Base-by-base conservation (phyloP, 1,140 invertebrate genomes). In the Maniola jurtina region DNA sequence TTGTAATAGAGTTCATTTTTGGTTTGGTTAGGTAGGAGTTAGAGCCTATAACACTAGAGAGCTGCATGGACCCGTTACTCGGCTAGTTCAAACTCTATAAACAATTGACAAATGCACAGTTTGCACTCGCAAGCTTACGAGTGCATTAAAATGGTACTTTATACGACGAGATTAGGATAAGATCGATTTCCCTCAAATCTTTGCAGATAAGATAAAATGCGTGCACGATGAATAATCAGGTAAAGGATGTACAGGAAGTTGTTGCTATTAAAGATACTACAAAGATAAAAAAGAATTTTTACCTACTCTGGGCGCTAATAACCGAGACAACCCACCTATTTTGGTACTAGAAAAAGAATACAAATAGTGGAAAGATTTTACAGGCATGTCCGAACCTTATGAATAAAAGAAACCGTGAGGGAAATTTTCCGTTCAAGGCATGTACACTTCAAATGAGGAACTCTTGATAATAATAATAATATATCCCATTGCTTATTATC, bases 31-130 rank as follows among this genome's bases (percentile, higher is more conserved):
- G n/a, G n/a, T n/a, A n/a, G n/a, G 10, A 45, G 9, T 0, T 45
- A 45, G 13, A 45, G 10, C 42, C n/a, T 54, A 55, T 56, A 16
- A 14, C 57, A 11, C 36, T 50, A 52, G 34, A 9, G 52, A 61
- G 42, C 7, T 52, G 54, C 13, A 33, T 50, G 55, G 48, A 62
- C 42, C 65, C 56, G 71, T 72, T 70, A 69, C 48, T 62, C 59
- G 60, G 66, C 65, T 48, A 66, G 65, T 67, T 73, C 64, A 64
- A 70, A 56, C 61, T 61, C 52, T 69, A 72, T 66, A 72, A 70
- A 58, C 70, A 65, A 70, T 70, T 71, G 69, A 73, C 68, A 73
- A 71, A 71, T 71, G 65, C 40, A 56, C 54, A 42, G 50, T 55
- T 15, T 55, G 47, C 16, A 38, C 38, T 63, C 35, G 38, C 25